Conservation (phyloP, 2,797 vertebrate genomes). For the Eupleurogrammus muticus region DNA sequence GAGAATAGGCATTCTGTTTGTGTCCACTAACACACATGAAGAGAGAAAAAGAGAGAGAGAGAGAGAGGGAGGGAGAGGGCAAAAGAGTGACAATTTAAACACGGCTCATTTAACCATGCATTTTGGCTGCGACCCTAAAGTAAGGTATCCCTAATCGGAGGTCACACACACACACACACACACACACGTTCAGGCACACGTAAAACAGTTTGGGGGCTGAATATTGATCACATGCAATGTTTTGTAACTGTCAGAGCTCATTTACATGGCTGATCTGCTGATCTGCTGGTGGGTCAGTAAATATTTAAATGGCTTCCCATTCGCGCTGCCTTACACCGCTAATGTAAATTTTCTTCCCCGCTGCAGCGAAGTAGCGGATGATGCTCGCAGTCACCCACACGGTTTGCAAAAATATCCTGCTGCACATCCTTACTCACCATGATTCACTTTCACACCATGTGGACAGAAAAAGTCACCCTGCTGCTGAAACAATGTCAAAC, state of each 20-base stretch:
- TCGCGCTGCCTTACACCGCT: conserved; percentile 33
- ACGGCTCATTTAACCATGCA: conserved; percentile 65
- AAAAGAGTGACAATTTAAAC: conserved; percentile 45
- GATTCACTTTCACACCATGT: conserved; percentile 69
- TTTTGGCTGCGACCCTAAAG: conserved; percentile 53
- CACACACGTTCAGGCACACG: background rate
- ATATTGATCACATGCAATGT: background rate
- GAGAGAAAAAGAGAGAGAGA: conserved; percentile 16
- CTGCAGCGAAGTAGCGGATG: conserved; percentile 40
- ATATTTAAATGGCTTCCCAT: conserved; percentile 29
- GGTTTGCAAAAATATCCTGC: conserved; percentile 70
- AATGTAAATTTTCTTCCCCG: conserved; percentile 52
- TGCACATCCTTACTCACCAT: conserved; percentile 67
- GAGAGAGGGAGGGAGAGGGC: no score
- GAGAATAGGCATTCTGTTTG: conserved; percentile 68
- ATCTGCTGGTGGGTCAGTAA: conserved; percentile 10
- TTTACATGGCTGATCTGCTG: background rate
- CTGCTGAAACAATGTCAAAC: conserved; percentile 75
- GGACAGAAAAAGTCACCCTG: conserved; percentile 70
- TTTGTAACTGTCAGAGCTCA: conserved; percentile 22
- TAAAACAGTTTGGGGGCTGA: background rate
- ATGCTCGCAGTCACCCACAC: conserved; percentile 76
- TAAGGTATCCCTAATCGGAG: conserved; percentile 29
- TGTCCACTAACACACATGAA: conserved; percentile 19
- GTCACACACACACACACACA: conserved; percentile 2